phyloP scores from a whole-genome alignment of 2,113 vertebrate species.

The Cyphomyrus plagiostoma region DNA sequence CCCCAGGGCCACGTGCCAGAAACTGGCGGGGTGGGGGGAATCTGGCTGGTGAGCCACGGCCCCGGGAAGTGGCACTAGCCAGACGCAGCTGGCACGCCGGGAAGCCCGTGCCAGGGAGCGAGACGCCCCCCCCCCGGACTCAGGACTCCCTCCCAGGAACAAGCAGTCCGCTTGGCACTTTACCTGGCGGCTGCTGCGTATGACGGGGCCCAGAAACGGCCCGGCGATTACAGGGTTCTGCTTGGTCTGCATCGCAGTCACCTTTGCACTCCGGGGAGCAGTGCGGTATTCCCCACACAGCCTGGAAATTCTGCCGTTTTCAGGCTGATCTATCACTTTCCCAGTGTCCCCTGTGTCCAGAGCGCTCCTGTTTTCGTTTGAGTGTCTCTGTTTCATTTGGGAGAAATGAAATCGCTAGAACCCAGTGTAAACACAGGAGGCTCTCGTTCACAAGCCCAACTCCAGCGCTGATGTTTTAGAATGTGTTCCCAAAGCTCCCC shows the following conservation, averaged over 20 bases:
- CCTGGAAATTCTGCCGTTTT: not conserved
- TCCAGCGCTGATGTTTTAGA: slow-evolving; percentile 28
- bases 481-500: slow-evolving; percentile 11
- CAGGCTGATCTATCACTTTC: not conserved
- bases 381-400: not conserved
- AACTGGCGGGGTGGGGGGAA: slow-evolving; percentile 50
- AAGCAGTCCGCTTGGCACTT: not conserved
- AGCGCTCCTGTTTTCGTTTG: not conserved
- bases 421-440: slow-evolving; percentile 54
- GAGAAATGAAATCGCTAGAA: slow-evolving; percentile 29
- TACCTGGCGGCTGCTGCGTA: not conserved
- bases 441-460: slow-evolving; percentile 52
- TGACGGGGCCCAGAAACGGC: not conserved
- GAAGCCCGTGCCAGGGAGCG: slow-evolving; percentile 52
- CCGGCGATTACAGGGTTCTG: not conserved
- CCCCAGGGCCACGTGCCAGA: not conserved
- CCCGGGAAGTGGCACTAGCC: slow-evolving; percentile 57
- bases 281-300: not conserved
- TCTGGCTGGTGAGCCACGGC: slow-evolving; percentile 42
- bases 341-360: not conserved
- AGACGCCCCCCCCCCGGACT: slow-evolving; percentile 35
- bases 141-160: not conserved
- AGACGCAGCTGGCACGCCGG: slow-evolving; percentile 55
- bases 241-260: not conserved
- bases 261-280: not conserved